Base-by-base conservation (phyloP, 1,140 invertebrate species). In the Drosophila micromelanica region DNA sequence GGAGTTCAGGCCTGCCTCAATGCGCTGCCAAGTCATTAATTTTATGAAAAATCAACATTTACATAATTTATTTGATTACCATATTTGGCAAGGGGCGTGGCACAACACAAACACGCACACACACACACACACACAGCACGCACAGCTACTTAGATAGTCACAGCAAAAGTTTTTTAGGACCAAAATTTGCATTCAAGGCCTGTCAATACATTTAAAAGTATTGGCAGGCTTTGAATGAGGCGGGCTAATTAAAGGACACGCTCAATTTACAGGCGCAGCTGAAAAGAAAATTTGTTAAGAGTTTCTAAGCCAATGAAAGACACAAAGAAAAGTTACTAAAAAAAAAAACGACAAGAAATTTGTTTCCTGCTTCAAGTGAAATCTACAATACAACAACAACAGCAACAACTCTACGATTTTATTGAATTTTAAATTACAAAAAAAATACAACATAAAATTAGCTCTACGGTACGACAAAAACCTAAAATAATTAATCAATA, bases 11-110 rank as follows among this genome's bases (percentile, higher is more conserved):
- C 49, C 71, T 71, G 67, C 52, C 67, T 52, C 72, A 76, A 76
- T 72, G 68, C 65, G 60, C 46, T 72, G 70, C 43, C 70, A 81
- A 84, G 79, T 82, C 84, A 89, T 87, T 89, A 89, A 89, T 87
- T 87, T 89, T 79, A 54, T 62, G 68, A 76, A 78, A 78, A 78
- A 72, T 78, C 67, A 62, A 78, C 72, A 65, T 56, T 71, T 74
- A 64, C 52, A 74, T 74, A 74, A 74, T 62, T 61, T 64, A 12
- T 77, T 77, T 77, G 71, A 70, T 77, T 77, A 74, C 60, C 59
- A 74, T 74, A 51, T 37, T 35, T 42, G 54, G 32, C 17, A 30
- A 20, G 46, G 57, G 65, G 65, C 57, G 45, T 57, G 52, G 42
- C 57, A 64, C 23, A 52, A 27, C 27, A 17, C 49, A 55, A 11